phyloP scores from a whole-genome alignment of 2,113 vertebrate genomes.

The Phalacrocorax pelagicus region DNA sequence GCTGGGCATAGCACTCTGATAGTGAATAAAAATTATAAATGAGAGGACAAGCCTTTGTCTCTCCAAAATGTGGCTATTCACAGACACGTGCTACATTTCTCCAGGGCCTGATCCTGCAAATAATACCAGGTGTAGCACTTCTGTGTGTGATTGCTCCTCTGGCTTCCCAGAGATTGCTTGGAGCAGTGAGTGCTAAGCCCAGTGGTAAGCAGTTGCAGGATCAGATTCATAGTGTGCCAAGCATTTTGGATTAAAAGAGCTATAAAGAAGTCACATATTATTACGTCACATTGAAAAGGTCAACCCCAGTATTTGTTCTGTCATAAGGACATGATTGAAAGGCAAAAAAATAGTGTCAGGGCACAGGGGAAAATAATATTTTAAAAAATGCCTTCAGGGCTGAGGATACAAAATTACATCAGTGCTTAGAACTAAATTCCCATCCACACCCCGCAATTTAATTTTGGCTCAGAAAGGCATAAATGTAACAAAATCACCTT shows the following conservation, averaged over 20 bases:
- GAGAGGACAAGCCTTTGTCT: neutral
- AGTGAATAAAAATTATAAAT: neutral
- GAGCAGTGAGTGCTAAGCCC: neutral
- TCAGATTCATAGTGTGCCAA: neutral
- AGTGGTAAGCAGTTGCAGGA: neutral
- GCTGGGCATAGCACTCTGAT: neutral
- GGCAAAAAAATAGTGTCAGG: constrained; percentile 54
- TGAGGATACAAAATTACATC: constrained; percentile 51
- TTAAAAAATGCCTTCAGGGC: constrained; percentile 35
- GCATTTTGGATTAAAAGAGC: constrained; percentile 49
- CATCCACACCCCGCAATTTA: constrained; percentile 36
- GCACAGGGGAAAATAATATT: constrained; percentile 42
- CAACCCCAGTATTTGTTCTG: constrained; percentile 54
- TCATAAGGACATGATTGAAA: constrained; percentile 55
- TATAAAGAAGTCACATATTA: constrained; percentile 67
- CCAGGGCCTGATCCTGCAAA: neutral
- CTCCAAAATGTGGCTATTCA: neutral
- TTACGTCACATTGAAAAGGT: constrained; percentile 64
- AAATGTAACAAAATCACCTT: constrained; percentile 52
- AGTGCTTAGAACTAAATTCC: constrained; percentile 42
- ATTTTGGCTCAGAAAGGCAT: constrained; percentile 47
- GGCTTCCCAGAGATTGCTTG: neutral
- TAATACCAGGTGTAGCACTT: neutral
- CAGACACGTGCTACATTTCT: neutral
- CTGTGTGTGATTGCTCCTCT: neutral